A percentile compares a stretch with the other conserved stretches of the same genome.
phyloP scores from a whole-genome alignment of 2,797 vertebrate genomes.

The Hozukius guyotensis region DNA sequence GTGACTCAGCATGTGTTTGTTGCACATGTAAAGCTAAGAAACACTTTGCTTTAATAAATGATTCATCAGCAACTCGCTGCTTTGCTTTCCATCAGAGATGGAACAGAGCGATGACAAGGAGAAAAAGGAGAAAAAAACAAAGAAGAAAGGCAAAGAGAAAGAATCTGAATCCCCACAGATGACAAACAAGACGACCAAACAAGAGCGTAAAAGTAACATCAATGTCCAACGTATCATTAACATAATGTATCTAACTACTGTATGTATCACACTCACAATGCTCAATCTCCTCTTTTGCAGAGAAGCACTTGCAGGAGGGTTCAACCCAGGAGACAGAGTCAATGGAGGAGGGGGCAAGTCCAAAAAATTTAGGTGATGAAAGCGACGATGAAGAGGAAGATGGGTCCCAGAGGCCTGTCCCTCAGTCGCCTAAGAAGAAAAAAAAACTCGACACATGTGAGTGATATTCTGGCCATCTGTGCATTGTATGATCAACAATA shows the following conservation, averaged over 20 bases:
- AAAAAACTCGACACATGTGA: constrained; percentile 73
- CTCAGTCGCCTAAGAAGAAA: constrained; percentile 69
- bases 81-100: constrained; percentile 43
- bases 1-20: neutral
- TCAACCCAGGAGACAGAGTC: constrained; percentile 51
- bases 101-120: constrained; percentile 53
- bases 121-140: constrained; percentile 68
- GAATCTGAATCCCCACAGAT: constrained; percentile 55
- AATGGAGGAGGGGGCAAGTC: constrained; percentile 39
- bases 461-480: neutral
- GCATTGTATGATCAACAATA: neutral
- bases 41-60: neutral
- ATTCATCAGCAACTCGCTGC: neutral
- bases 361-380: constrained; percentile 43
- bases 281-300: constrained; percentile 47
- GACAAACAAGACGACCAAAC: constrained; percentile 56
- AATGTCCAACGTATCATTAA: neutral
- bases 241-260: neutral
- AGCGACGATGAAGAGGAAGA: constrained; percentile 64
- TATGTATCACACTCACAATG: neutral
- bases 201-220: constrained; percentile 65
- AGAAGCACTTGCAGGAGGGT: constrained; percentile 48
- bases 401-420: constrained; percentile 23
- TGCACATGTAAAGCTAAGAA: neutral
- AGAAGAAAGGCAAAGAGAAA: constrained; percentile 68